phyloP scores from a whole-genome alignment of 2,797 vertebrate genomes.

The Phoxinus dragarum region DNA sequence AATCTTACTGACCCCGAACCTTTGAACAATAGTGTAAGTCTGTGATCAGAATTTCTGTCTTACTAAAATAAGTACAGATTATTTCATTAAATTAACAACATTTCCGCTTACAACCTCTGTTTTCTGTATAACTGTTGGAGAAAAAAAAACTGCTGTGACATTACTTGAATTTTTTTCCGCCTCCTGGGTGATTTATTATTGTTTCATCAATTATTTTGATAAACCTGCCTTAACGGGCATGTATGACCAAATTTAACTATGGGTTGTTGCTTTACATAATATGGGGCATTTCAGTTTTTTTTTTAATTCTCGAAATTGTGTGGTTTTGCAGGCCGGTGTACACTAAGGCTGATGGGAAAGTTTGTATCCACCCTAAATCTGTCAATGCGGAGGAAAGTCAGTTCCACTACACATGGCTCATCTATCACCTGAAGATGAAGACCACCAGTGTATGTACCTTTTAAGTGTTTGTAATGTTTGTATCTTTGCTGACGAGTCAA shows the following conservation, averaged over 20 bases:
- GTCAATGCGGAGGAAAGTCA: slow-evolving; percentile 92
- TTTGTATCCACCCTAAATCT: slow-evolving; percentile 95
- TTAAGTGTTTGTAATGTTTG: not conserved
- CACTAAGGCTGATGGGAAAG: slow-evolving; percentile 93
- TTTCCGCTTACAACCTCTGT: not conserved
- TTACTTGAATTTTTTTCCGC: not conserved
- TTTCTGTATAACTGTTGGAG: not conserved
- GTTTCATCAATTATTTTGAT: not conserved
- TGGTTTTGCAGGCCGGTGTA: slow-evolving; percentile 80
- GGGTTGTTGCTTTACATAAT: not conserved
- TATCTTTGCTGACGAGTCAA: not conserved
- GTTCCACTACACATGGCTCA: slow-evolving; percentile 94
- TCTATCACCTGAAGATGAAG: slow-evolving; percentile 99
- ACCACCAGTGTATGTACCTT: slow-evolving; percentile 88
- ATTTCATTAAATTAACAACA: not conserved
- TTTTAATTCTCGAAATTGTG: not conserved
- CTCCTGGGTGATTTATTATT: not conserved
- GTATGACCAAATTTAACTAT: not conserved
- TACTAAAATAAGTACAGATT: not conserved
- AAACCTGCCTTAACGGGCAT: not conserved
- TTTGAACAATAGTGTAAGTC: not conserved
- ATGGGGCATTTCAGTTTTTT: not conserved
- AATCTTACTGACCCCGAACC: too few species aligned
- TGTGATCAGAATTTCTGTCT: not conserved
- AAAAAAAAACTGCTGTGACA: not conserved